phyloP scores from a whole-genome alignment of 2,888 invertebrate genomes.

The Parnassius apollo region DNA sequence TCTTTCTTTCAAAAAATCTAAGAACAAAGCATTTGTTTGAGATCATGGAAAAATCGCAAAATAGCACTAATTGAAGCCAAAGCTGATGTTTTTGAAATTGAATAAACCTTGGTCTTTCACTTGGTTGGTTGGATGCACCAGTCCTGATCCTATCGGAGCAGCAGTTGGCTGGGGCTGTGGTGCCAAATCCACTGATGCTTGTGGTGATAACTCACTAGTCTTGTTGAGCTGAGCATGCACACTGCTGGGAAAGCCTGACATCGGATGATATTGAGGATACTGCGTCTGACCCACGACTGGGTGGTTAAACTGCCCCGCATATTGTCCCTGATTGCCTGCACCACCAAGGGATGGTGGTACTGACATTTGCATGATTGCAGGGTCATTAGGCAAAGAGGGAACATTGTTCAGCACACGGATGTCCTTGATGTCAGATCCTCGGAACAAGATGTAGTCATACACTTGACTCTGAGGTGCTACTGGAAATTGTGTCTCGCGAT shows the following conservation, averaged over 20 bases:
- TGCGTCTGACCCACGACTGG: constrained; percentile 84
- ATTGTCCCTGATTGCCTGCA: constrained; percentile 82
- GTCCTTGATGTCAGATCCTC: constrained; percentile 99
- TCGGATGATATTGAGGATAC: constrained; percentile 74
- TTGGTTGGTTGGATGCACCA: constrained; percentile 71
- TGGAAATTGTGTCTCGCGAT: constrained; percentile 96
- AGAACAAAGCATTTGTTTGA: constrained; percentile 40
- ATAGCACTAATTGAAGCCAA: constrained; percentile 62
- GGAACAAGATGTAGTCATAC: constrained; percentile 98
- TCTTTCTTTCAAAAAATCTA: background rate
- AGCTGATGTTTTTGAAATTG: constrained; percentile 51
- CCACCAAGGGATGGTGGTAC: constrained; percentile 86
- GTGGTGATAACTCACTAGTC: constrained; percentile 79
- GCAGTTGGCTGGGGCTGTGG: constrained; percentile 57
- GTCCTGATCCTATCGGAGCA: constrained; percentile 72
- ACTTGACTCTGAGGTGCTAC: constrained; percentile 98
- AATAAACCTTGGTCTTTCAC: constrained; percentile 81
- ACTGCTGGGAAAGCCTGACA: constrained; percentile 75
- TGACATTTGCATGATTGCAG: constrained; percentile 97
- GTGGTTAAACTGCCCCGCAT: constrained; percentile 84
- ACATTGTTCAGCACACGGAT: constrained; percentile 96
- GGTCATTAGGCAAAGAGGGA: constrained; percentile 95
- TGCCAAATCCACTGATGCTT: constrained; percentile 67
- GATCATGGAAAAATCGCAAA: constrained; percentile 68
- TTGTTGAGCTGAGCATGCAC: constrained; percentile 72